phyloP scores from a whole-genome alignment of 2,888 invertebrate species.

The Volucella inanis region DNA sequence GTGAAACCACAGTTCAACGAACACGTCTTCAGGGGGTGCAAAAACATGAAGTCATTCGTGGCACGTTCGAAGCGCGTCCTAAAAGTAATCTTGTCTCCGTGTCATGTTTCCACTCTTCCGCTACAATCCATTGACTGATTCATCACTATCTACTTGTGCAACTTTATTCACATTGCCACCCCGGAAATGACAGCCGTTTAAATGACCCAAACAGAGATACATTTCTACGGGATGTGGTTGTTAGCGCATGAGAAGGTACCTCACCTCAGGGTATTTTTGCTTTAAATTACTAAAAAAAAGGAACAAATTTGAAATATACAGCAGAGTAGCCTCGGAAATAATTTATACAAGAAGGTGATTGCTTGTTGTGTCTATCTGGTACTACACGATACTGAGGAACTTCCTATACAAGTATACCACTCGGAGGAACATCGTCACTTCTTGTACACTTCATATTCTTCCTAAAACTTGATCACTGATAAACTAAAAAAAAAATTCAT shows the following conservation, averaged over 20 bases:
- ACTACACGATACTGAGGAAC: constrained; percentile 14
- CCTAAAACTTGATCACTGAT: not conserved
- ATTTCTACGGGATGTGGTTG: constrained; percentile 64
- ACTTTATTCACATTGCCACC: constrained; percentile 55
- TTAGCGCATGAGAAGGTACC: constrained; percentile 56
- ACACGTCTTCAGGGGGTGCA: constrained; percentile 55
- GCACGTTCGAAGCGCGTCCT: constrained; percentile 32
- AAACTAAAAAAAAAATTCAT: not conserved
- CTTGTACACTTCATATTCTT: not conserved
- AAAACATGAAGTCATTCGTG: constrained; percentile 55
- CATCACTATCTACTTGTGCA: constrained; percentile 12
- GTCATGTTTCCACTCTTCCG: constrained; percentile 28
- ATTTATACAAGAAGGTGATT: constrained; percentile 21
- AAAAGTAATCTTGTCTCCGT: constrained; percentile 36
- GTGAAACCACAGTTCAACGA: constrained; percentile 46
- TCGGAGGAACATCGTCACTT: constrained; percentile 21
- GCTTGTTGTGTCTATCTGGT: constrained; percentile 50
- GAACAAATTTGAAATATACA: constrained; percentile 36
- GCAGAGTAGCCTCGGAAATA: constrained; percentile 41
- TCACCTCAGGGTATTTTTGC: constrained; percentile 46
- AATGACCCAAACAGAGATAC: constrained; percentile 57
- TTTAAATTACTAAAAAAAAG: constrained; percentile 48
- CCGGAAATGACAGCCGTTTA: constrained; percentile 69
- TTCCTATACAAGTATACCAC: constrained; percentile 10
- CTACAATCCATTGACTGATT: constrained; percentile 35